phyloP scores from a whole-genome alignment of 2,888 invertebrate species.

The Strigamia maritima region DNA sequence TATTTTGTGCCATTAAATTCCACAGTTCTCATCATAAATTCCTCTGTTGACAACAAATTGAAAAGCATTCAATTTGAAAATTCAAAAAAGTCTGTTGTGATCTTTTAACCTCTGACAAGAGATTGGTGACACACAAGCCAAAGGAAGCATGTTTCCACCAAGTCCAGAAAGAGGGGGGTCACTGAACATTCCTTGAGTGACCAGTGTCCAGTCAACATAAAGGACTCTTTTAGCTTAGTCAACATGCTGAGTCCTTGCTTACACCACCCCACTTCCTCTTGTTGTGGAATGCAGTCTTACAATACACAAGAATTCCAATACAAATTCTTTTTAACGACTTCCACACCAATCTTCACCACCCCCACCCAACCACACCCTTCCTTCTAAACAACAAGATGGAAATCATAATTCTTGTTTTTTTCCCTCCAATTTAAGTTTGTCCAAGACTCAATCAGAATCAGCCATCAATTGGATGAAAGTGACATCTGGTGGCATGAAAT shows the following conservation, averaged over 20 bases:
- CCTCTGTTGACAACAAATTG: neutral
- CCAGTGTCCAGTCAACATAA: neutral
- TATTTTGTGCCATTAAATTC: no score
- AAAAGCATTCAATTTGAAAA: neutral
- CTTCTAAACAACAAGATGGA: no score
- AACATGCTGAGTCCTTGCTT: neutral
- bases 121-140: neutral
- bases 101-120: neutral
- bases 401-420: neutral
- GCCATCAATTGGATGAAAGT: neutral
- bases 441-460: neutral
- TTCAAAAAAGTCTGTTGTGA: neutral
- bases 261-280: neutral
- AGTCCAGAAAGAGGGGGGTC: neutral
- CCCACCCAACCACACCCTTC: neutral
- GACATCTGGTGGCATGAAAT: slow-evolving; percentile 11
- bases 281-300: neutral
- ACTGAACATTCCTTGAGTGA: neutral
- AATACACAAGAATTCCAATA: neutral
- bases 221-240: neutral
- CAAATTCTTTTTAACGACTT: neutral
- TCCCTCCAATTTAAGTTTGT: neutral
- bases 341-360: neutral
- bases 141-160: neutral
- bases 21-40: neutral